Evolutionary conservation across 2,888 invertebrate genomes (phyloP).

Genomic region (Vannuccia rotundouncinata): DNA sequence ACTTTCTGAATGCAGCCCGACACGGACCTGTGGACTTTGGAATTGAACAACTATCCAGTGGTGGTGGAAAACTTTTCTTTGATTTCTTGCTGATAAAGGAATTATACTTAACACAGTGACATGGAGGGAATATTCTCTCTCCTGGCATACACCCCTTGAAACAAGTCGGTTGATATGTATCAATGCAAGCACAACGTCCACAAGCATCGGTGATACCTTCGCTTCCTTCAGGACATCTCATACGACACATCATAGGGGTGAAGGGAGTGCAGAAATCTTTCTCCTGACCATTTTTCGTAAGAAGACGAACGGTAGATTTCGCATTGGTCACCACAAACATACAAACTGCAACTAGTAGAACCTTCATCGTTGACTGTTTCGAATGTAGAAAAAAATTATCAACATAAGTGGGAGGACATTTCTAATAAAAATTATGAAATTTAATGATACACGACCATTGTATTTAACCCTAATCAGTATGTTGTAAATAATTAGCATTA

Average conservation of each 20-base stretch:
- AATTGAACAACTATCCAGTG: neutral
- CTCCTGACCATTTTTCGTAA: neutral
- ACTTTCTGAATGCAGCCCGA: conserved; percentile 59
- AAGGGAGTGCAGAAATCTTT: neutral
- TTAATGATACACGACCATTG: too few species aligned
- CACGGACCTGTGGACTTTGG: neutral
- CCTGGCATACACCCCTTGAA: neutral
- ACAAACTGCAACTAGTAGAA: neutral
- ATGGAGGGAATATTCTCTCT: neutral
- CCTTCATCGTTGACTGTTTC: neutral
- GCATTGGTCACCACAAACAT: neutral
- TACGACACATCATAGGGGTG: neutral
- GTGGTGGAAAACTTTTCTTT: too few species aligned
- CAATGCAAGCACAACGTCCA: neutral
- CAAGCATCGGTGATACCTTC: conserved; percentile 4
- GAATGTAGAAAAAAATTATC: too few species aligned
- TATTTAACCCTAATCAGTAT: too few species aligned
- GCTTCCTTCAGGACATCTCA: neutral
- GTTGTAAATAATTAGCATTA: too few species aligned
- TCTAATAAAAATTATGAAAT: too few species aligned
- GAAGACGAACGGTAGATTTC: neutral
- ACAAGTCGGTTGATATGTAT: neutral
- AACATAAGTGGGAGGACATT: too few species aligned
- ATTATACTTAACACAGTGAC: neutral
- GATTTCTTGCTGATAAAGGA: neutral